Conservation (phyloP, 1,140 invertebrate genomes). For the Magallana gigas region DNA sequence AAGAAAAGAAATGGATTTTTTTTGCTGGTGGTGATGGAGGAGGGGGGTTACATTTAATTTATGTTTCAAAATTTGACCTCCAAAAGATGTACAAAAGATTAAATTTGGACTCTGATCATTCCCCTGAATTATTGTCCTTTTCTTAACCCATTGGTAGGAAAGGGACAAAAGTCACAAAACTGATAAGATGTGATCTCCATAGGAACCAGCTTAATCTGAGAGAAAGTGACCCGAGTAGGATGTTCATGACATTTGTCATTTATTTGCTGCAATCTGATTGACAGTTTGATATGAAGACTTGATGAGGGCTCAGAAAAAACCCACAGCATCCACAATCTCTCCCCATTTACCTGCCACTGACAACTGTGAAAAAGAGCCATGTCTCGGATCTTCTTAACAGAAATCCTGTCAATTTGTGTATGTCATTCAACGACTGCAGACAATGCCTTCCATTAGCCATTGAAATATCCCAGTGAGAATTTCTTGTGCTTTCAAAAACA, state of each 20-base stretch:
- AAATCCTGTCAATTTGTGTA: conserved; percentile 55
- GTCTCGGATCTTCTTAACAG: conserved; percentile 50
- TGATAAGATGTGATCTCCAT: conserved; percentile 42
- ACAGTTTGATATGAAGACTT: conserved; percentile 36
- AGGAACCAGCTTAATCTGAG: conserved; percentile 42
- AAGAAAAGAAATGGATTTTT: too few species aligned
- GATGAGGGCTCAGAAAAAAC: conserved; percentile 49
- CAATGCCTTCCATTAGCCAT: conserved; percentile 32
- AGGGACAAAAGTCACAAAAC: neutral
- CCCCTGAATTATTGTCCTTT: neutral
- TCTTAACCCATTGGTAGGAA: neutral
- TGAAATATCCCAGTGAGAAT: conserved; percentile 27
- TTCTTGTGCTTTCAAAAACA: conserved; percentile 49
- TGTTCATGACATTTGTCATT: conserved; percentile 56
- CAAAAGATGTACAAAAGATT: too few species aligned
- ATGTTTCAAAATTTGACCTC: neutral
- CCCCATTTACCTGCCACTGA: conserved; percentile 51
- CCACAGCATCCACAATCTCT: conserved; percentile 37
- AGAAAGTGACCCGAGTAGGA: conserved; percentile 57
- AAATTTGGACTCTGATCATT: too few species aligned
- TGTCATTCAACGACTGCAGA: conserved; percentile 37
- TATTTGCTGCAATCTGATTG: conserved; percentile 43
- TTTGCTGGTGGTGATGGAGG: too few species aligned
- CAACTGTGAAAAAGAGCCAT: conserved; percentile 57
- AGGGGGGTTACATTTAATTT: neutral